Evolutionary conservation across 2,113 vertebrate genomes (phyloP).

Genomic region (Rousettus leschenaultii): DNA sequence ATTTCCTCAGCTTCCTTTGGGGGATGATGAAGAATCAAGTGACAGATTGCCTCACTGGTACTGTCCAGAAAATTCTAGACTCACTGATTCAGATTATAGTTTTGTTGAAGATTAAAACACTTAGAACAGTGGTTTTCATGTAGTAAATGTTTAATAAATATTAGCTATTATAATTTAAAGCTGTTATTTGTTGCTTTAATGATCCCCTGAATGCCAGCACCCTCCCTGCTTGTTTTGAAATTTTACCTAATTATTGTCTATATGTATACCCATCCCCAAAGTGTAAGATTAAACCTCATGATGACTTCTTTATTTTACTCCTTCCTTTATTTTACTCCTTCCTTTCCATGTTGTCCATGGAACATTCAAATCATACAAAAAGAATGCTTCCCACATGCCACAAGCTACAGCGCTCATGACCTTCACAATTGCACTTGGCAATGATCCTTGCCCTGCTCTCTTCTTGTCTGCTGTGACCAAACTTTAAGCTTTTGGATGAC

Average conservation of each 20-base stretch:
- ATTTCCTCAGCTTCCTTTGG: too few relatives aligned
- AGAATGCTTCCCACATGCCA: neutral
- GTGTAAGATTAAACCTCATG: neutral
- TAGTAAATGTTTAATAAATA: neutral
- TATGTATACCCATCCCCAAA: neutral
- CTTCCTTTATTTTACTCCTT: neutral
- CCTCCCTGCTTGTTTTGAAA: neutral
- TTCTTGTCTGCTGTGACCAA: neutral
- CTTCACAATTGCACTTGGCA: neutral
- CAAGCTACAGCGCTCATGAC: neutral
- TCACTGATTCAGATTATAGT: too few relatives aligned
- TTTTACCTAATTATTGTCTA: neutral
- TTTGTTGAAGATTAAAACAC: too few relatives aligned
- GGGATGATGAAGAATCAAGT: too few relatives aligned
- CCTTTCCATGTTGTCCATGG: neutral
- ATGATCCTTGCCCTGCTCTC: neutral
- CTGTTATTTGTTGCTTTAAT: neutral
- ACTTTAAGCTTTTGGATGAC: neutral
- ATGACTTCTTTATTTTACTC: neutral
- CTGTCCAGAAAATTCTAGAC: too few relatives aligned
- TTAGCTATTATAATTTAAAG: neutral
- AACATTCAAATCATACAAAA: neutral
- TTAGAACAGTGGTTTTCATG: neutral
- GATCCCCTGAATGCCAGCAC: neutral
- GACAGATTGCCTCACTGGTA: too few relatives aligned